These are phyloP conservation scores for Tylochromis polylepis DNA, from an alignment of 2,113 vertebrate genomes.

Conservation along the genomic window DNA sequence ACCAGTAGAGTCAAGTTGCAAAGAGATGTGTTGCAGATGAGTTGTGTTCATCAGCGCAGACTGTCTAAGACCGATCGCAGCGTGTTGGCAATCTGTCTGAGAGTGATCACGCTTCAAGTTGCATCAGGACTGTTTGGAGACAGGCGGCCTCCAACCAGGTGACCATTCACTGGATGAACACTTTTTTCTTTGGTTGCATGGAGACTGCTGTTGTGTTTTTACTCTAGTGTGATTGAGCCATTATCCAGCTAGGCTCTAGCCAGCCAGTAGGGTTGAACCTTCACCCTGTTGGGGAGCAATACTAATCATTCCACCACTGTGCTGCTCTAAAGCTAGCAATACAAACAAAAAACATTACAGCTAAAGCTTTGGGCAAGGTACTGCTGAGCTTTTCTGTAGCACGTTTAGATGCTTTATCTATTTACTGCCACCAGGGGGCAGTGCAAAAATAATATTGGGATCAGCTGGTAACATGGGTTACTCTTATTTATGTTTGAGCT, in stretches of 20 bases:
- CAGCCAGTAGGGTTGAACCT: neutral
- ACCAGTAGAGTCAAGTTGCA: neutral
- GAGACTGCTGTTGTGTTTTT: neutral
- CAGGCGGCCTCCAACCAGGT: neutral
- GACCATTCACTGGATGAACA: neutral
- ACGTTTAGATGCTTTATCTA: neutral
- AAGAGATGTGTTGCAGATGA: neutral
- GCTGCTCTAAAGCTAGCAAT: neutral
- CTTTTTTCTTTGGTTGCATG: neutral
- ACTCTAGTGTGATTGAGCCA: neutral
- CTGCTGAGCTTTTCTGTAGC: neutral
- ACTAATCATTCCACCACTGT: neutral
- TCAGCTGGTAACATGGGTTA: neutral
- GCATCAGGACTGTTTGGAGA: neutral
- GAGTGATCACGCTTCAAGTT: neutral
- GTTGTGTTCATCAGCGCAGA: neutral
- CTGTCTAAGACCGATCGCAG: fast-evolving
- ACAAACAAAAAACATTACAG: neutral
- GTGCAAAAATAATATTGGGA: neutral
- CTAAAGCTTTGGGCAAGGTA: neutral
- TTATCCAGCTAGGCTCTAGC: neutral
- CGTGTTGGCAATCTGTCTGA: neutral
- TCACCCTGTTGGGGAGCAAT: fast-evolving
- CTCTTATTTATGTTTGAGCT: neutral
- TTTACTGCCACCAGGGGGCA: neutral